A percentile compares a stretch with the other conserved stretches of the same genome.
Evolutionary conservation across 37 sponge, comb jelly and placozoan genomes (phyloP).

Genomic region (Ianthella basta): DNA sequence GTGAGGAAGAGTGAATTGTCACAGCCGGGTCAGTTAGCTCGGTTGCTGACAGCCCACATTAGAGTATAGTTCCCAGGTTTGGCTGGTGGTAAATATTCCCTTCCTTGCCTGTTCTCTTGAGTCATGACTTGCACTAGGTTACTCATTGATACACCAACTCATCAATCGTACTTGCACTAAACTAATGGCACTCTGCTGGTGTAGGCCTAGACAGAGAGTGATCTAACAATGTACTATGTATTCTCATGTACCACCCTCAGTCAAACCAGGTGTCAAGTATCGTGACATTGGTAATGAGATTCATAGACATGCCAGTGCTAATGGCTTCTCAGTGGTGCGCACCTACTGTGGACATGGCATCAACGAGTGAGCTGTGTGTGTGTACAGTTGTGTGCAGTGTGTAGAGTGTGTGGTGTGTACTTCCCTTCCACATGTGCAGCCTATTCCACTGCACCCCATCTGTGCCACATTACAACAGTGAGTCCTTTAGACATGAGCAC

Average conservation of each 20-base stretch:
- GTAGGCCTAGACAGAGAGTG: neutral
- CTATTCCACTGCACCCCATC: constrained; percentile 91
- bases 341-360: constrained; percentile 98
- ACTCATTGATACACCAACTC: too few relatives aligned
- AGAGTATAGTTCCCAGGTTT: too few relatives aligned
- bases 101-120: too few relatives aligned
- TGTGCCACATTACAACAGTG: constrained; percentile 95
- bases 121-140: too few relatives aligned
- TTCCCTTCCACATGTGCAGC: constrained; percentile 33
- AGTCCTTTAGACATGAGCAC: constrained; percentile 29
- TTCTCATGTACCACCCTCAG: constrained; percentile 34
- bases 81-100: too few relatives aligned
- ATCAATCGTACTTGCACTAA: too few relatives aligned
- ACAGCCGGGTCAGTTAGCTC: too few relatives aligned
- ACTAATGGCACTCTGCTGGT: too few relatives aligned
- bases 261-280: constrained; percentile 86
- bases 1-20: too few relatives aligned
- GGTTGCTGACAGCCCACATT: too few relatives aligned
- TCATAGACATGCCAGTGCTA: constrained; percentile 78
- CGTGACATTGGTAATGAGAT: constrained; percentile 90
- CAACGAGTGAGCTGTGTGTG: constrained; percentile 65
- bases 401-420: neutral
- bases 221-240: neutral
- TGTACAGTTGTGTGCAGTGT: neutral
- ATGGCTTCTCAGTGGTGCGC: constrained; percentile 86